Evolutionary conservation across 2,797 vertebrate species (phyloP).

Genomic region (Salmo trutta): DNA sequence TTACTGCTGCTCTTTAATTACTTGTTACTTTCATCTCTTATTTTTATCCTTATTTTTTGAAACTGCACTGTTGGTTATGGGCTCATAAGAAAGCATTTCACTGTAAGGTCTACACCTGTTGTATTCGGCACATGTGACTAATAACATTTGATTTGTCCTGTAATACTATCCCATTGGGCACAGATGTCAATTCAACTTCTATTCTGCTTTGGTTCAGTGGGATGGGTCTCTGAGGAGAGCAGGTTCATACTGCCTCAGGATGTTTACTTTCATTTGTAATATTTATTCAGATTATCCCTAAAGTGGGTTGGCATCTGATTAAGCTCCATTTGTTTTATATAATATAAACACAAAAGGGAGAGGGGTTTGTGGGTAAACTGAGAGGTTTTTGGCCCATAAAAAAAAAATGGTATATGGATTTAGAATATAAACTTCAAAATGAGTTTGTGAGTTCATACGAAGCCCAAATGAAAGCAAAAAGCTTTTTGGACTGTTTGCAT

Average conservation of each 20-base stretch:
- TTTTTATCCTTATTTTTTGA: no score
- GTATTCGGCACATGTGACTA: no score
- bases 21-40: no score
- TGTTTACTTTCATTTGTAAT: neutral
- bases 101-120: no score
- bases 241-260: neutral
- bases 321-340: constrained; percentile 7
- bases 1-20: no score
- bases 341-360: constrained; percentile 1
- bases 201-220: no score
- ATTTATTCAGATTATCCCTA: constrained; percentile 7
- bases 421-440: neutral
- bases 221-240: neutral
- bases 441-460: neutral
- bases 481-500: neutral
- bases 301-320: neutral
- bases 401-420: no score
- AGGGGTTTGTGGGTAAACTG: constrained; percentile 5
- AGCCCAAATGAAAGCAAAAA: neutral
- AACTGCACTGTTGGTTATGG: no score
- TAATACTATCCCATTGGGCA: no score
- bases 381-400: neutral
- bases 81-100: no score
- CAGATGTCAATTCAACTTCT: no score
- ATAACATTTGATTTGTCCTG: no score